Base-by-base conservation (phyloP, 2,797 vertebrate genomes). In the Denticeps clupeoides region DNA sequence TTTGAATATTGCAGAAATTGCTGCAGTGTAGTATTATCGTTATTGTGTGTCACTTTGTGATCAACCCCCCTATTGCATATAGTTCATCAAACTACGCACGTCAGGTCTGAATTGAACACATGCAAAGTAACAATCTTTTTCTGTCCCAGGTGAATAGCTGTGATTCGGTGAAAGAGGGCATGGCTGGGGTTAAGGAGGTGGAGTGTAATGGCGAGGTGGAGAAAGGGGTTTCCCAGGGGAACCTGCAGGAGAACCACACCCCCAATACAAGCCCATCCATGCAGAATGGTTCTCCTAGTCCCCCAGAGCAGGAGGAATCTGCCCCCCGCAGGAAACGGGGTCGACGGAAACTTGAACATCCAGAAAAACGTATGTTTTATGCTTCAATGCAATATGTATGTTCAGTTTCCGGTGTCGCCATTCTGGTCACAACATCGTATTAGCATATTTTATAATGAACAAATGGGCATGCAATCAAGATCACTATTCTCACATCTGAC, bases 251-350 rank as follows among this genome's bases (percentile, higher is more conserved):
- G 15, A 47, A 41, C n/a, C 46, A 58, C 52, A 56, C 52, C 10
- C 15, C 33, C 3, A 37, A 16, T 9, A 45, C 56, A 15, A 56
- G 58, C 46, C 58, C 59, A 45, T 45, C 55, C 41, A 59, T 56
- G 7, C 56, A 42, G 15, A 82, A 81, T 24, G 74, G 76, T 24
- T 73, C 76, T 13, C 75, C 79, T 31, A 82, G 74, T 53, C 75
- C 72, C 24, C 78, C 78, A 1, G 49, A 44, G 38, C 47, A 37
- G 2, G 80, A 80, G 71, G 76, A 80, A 31, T 65, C 69, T 1
- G 70, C 78, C 64, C 70, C 76, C 22, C 78, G 77, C 60, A 84
- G 79, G 69, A 83, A 75, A 62, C 73, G 75, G 3, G 75, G 80
- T 42, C 69, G 78, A 24, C 72, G 76, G 67, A 84, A 79, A 81